Conservation (phyloP, 1,140 invertebrate genomes). For the Armadillidium nasatum region DNA sequence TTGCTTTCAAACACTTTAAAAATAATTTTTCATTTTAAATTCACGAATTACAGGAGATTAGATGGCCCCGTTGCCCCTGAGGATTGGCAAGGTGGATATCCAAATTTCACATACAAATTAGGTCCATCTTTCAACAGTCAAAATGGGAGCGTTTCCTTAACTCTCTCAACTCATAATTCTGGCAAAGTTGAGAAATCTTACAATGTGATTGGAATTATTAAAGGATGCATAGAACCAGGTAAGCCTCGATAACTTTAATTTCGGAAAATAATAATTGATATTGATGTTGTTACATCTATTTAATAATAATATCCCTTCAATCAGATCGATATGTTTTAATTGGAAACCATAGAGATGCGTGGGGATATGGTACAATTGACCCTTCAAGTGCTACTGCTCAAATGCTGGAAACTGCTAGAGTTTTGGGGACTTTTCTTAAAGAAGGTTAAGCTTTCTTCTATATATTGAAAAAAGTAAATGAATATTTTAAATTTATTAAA, state of each 20-base stretch:
- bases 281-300: background rate
- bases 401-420: slow-evolving; percentile 48
- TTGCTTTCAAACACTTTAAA: no score
- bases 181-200: slow-evolving; percentile 44
- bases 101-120: slow-evolving; percentile 59
- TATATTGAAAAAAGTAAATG: no score
- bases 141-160: slow-evolving; percentile 54
- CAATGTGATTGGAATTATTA: slow-evolving; percentile 46
- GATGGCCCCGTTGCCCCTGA: slow-evolving; percentile 50
- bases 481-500: no score
- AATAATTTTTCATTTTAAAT: background rate
- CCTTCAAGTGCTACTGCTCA: slow-evolving; percentile 56
- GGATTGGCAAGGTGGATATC: slow-evolving; percentile 55
- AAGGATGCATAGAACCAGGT: slow-evolving; percentile 44
- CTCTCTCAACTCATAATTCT: slow-evolving; percentile 52
- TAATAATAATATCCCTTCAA: background rate
- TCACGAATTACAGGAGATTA: slow-evolving; percentile 18
- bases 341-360: slow-evolving; percentile 60
- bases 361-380: slow-evolving; percentile 58
- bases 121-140: slow-evolving; percentile 56
- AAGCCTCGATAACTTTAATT: background rate
- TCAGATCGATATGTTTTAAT: slow-evolving; percentile 55
- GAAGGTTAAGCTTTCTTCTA: slow-evolving; percentile 9
- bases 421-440: slow-evolving; percentile 31
- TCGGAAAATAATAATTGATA: background rate